Percentiles rank a stretch among this genome's conserved stretches.
Evolutionary conservation across 2,113 vertebrate genomes (phyloP).

Genomic region (Ailuropoda melanoleuca): DNA sequence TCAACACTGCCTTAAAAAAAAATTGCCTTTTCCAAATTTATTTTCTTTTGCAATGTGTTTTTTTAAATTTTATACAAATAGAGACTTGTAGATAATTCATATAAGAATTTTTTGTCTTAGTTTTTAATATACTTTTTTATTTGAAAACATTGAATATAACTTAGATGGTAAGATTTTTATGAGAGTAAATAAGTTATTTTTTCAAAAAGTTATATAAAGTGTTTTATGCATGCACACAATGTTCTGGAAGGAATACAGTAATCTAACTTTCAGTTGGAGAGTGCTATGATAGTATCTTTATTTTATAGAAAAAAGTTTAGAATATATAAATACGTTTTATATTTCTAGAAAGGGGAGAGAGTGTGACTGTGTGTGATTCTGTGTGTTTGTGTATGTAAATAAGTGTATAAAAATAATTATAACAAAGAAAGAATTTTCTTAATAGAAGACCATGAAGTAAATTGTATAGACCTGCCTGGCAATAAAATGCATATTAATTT

Average conservation of each 20-base stretch:
- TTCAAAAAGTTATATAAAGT: neutral
- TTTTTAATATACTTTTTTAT: neutral
- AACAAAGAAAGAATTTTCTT: neutral
- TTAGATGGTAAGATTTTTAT: neutral
- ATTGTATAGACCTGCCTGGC: neutral
- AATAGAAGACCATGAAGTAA: neutral
- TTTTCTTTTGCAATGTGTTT: neutral
- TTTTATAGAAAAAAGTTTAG: neutral
- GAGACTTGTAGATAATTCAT: neutral
- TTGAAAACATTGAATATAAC: neutral
- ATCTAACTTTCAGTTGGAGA: neutral
- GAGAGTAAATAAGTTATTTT: neutral
- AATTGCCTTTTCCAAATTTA: neutral
- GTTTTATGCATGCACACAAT: neutral
- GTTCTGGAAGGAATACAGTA: neutral
- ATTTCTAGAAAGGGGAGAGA: neutral
- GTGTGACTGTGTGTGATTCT: neutral
- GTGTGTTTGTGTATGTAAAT: neutral
- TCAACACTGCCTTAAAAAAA: neutral
- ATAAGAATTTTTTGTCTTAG: neutral
- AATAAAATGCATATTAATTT: conserved; percentile 2
- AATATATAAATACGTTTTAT: neutral
- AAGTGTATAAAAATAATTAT: neutral
- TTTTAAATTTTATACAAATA: neutral
- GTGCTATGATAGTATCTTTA: neutral